Conservation (phyloP, 2,888 invertebrate species). For the Reticulitermes lucifugus region DNA sequence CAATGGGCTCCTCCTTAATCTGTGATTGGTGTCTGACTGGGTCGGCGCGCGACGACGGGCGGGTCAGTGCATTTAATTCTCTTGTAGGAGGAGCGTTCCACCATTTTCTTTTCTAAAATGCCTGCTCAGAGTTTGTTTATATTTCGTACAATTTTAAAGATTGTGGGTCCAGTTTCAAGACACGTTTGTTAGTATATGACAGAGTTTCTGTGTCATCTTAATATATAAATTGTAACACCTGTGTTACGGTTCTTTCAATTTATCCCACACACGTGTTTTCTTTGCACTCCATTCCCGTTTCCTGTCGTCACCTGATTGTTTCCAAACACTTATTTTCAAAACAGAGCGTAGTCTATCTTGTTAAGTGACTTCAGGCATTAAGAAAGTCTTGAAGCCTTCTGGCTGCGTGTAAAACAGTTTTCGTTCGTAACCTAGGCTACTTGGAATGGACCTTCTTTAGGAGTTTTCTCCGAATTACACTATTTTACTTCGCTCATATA, state of each 20-base stretch:
- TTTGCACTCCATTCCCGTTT: no score
- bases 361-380: no score
- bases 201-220: background rate
- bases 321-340: no score
- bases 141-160: background rate
- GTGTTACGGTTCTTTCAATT: background rate
- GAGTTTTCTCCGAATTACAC: no score
- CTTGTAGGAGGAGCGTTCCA: conserved; percentile 14
- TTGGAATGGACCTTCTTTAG: no score
- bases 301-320: no score
- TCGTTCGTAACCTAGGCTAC: no score
- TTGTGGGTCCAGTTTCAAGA: background rate
- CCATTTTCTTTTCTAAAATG: conserved; percentile 34
- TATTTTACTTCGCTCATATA: no score
- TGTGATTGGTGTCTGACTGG: background rate
- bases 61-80: background rate
- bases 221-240: background rate
- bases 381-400: no score
- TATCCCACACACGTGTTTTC: background rate
- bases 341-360: no score
- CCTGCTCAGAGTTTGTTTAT: conserved; percentile 5
- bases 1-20: background rate
- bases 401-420: no score
- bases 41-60: conserved; percentile 40
- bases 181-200: background rate